Conservation (phyloP, 2,888 invertebrate species). For the Eristalinus sepulchralis region DNA sequence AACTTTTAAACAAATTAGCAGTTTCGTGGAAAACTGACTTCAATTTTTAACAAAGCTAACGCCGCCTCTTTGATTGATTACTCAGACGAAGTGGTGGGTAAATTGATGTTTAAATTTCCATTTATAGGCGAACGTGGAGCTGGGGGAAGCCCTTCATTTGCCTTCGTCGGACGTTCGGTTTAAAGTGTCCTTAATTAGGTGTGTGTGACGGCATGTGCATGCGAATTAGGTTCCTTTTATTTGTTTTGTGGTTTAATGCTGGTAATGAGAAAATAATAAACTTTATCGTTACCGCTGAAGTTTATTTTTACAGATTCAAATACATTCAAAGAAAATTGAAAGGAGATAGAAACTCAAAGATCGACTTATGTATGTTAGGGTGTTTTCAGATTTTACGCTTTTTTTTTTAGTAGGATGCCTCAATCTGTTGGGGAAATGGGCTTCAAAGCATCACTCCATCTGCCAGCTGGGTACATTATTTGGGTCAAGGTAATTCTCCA, state of each 20-base stretch:
- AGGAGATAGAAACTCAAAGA: too few species aligned
- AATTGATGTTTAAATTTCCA: slow-evolving; percentile 26
- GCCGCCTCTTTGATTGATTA: not conserved
- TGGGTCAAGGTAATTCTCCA: too few species aligned
- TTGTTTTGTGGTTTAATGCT: slow-evolving; percentile 6
- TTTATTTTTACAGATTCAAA: not conserved
- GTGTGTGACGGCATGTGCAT: slow-evolving; percentile 23
- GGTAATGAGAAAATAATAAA: not conserved
- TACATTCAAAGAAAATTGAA: too few species aligned
- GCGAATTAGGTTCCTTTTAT: slow-evolving; percentile 39
- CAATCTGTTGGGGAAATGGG: too few species aligned
- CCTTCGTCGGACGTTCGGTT: not conserved
- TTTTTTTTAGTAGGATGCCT: too few species aligned
- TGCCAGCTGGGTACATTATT: too few species aligned
- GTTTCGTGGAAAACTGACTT: too few species aligned
- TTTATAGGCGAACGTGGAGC: not conserved
- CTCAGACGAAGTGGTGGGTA: not conserved
- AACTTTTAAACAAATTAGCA: too few species aligned
- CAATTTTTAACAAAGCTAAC: not conserved
- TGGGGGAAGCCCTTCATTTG: not conserved
- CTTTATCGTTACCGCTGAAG: not conserved
- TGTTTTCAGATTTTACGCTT: too few species aligned
- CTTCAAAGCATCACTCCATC: too few species aligned
- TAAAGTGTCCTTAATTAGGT: slow-evolving; percentile 15
- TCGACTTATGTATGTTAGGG: too few species aligned